A percentile compares a stretch with the other conserved stretches of the same genome.
These are phyloP conservation scores for Neoascia interrupta DNA, from an alignment of 2,888 invertebrate genomes.

Conservation along the genomic window DNA sequence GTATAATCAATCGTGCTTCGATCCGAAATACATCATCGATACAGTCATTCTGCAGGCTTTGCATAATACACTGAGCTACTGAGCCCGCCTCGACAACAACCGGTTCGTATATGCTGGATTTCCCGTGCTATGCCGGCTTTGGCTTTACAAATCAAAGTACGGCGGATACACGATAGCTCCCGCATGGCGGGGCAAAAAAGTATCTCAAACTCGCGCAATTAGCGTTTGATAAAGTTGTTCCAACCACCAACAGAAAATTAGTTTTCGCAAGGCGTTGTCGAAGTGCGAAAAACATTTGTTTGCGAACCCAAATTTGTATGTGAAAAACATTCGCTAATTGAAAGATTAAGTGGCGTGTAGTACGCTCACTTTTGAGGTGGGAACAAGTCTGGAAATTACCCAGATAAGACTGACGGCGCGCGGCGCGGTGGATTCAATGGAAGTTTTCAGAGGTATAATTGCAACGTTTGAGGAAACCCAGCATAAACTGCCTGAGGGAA, in stretches of 20 bases:
- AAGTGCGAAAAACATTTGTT: slow-evolving; percentile 55
- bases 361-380: slow-evolving; percentile 2
- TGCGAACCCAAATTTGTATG: slow-evolving; percentile 36
- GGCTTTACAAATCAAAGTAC: slow-evolving; percentile 57
- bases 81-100: slow-evolving; percentile 2
- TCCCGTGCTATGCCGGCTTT: slow-evolving; percentile 1
- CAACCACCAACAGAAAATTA: slow-evolving; percentile 17
- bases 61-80: slow-evolving; percentile 16
- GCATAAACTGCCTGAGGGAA: no score
- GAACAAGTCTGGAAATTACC: slow-evolving; percentile 3
- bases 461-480: no score
- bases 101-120: slow-evolving; percentile 4
- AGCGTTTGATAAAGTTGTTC: slow-evolving; percentile 56
- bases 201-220: slow-evolving; percentile 67
- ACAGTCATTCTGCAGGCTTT: no score
- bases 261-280: slow-evolving; percentile 33
- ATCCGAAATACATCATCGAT: no score
- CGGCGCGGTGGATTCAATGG: no score
- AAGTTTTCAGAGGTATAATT: no score
- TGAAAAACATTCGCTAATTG: slow-evolving; percentile 61
- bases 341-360: slow-evolving; percentile 49
- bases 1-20: slow-evolving; percentile 47
- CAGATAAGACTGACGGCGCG: neutral
- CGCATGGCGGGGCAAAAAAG: slow-evolving; percentile 23
- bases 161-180: slow-evolving; percentile 50